Conservation (phyloP, 2,888 invertebrate species). For the Barypeithes pellucidus region DNA sequence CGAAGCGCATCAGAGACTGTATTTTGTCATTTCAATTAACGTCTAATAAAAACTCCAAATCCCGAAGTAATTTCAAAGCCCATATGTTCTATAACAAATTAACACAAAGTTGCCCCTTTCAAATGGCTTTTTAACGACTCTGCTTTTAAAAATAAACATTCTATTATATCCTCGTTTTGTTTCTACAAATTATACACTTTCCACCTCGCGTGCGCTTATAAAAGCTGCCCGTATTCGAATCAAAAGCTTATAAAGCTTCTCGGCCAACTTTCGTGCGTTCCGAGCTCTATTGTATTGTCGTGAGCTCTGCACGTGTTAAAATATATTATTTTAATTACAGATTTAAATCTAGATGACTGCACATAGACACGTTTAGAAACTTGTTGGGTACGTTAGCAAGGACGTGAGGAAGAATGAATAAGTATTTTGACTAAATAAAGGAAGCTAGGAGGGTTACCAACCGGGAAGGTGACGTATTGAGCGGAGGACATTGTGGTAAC, state of each 20-base stretch:
- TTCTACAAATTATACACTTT: conserved; percentile 30
- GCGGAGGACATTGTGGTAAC: too few relatives aligned
- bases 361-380: conserved; percentile 27
- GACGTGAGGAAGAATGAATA: conserved; percentile 27
- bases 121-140: conserved; percentile 36
- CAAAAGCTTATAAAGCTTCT: conserved; percentile 9
- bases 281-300: conserved; percentile 17
- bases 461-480: too few relatives aligned
- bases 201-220: conserved; percentile 10
- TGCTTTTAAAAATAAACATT: conserved; percentile 36
- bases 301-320: conserved; percentile 31
- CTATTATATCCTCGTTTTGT: conserved; percentile 40
- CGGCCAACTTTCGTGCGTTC: conserved; percentile 5
- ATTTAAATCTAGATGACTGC: conserved; percentile 26
- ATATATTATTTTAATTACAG: conserved; percentile 33
- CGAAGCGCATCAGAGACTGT: too few relatives aligned
- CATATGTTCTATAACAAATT: conserved; percentile 4
- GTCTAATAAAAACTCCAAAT: too few relatives aligned
- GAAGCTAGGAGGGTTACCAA: too few relatives aligned
- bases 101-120: conserved; percentile 13
- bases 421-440: too few relatives aligned
- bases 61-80: too few relatives aligned
- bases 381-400: conserved; percentile 13
- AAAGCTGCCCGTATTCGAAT: conserved; percentile 13
- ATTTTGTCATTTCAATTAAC: too few relatives aligned